Percentiles rank a stretch among this genome's conserved stretches.
These are phyloP conservation scores for Thymelicus acteon DNA, from an alignment of 2,888 invertebrate species.

Conservation along the genomic window DNA sequence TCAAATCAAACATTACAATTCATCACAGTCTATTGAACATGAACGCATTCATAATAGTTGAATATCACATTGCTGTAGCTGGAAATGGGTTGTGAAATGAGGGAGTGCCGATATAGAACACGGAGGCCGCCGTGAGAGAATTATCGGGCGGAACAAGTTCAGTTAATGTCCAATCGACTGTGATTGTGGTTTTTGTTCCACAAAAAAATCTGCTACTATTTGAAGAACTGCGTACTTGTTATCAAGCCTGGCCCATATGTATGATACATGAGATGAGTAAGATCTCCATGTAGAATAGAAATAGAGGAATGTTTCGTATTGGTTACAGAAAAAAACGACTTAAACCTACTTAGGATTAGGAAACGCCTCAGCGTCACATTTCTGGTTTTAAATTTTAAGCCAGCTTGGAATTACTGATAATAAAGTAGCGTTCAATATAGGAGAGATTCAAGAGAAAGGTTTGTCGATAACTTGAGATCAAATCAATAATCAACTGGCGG, in stretches of 20 bases:
- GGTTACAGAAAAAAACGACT: no score
- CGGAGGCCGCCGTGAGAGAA: conserved; percentile 23
- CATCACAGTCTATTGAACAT: conserved; percentile 27
- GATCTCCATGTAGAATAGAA: no score
- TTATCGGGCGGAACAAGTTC: conserved; percentile 1
- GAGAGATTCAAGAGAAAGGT: neutral
- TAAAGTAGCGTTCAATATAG: no score
- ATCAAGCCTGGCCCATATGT: no score
- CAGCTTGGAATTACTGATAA: no score
- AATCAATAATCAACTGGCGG: conserved; percentile 19
- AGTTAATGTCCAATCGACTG: neutral
- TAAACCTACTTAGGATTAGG: no score
- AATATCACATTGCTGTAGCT: conserved; percentile 20
- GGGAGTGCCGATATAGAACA: conserved; percentile 23
- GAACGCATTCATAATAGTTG: conserved; percentile 23
- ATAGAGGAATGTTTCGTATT: no score
- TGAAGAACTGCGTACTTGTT: no score
- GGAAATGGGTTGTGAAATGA: conserved; percentile 31
- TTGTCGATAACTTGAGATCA: neutral
- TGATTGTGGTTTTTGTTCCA: neutral
- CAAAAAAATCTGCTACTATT: no score
- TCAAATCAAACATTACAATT: conserved; percentile 28
- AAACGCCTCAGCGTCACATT: no score
- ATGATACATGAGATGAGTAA: no score
- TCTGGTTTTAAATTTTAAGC: no score